phyloP scores from a whole-genome alignment of 2,113 vertebrate species.

The Hystrix cristata region DNA sequence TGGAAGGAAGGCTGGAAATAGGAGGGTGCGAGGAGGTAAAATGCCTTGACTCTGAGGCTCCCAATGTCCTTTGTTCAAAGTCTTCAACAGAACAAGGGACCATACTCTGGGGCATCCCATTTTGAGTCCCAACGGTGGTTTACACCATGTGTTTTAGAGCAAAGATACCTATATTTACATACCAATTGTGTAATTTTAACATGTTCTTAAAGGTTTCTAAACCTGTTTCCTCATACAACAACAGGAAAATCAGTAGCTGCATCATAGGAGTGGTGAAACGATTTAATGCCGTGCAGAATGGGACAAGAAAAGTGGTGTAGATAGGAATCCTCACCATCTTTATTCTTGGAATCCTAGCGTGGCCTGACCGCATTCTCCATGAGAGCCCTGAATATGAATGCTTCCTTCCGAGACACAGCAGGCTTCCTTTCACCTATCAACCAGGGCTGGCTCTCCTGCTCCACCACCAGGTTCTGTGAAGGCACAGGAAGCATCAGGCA shows the following conservation, averaged over 20 bases:
- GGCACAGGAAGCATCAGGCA: neutral
- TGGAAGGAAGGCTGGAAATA: neutral
- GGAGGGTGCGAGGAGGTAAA: too few species aligned
- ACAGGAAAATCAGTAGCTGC: neutral
- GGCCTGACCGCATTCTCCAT: neutral
- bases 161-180: neutral
- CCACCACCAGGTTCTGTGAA: accelerated
- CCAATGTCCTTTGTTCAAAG: neutral
- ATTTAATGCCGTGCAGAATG: neutral
- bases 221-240: neutral
- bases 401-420: neutral
- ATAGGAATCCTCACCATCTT: neutral
- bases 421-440: neutral
- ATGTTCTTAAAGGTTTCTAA: neutral
- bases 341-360: neutral
- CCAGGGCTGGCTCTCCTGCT: too few species aligned
- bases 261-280: neutral
- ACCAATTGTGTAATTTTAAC: neutral
- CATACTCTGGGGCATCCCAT: too few species aligned
- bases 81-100: too few species aligned
- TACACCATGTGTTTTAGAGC: neutral
- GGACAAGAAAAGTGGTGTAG: neutral
- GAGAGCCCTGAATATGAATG: neutral
- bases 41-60: too few species aligned
- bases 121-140: neutral